Percentiles rank a stretch among this genome's conserved stretches.
Evolutionary conservation across 2,113 vertebrate genomes (phyloP).

Genomic region (Elgaria multicarinata): DNA sequence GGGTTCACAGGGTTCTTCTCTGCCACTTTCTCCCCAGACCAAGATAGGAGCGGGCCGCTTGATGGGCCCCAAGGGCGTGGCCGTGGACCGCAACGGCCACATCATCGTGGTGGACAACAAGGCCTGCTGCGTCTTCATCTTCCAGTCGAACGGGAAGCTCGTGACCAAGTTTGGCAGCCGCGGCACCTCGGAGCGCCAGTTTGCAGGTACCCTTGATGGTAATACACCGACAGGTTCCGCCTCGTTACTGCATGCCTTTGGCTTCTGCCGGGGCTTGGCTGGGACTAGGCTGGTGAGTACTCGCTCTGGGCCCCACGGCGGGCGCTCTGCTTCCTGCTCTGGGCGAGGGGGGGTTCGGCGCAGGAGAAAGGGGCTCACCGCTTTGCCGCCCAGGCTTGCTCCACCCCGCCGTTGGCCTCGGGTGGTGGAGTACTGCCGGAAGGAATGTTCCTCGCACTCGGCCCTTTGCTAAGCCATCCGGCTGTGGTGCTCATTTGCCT

Average conservation of each 20-base stretch:
- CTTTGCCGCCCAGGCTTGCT: not conserved
- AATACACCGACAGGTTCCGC: conserved; percentile 6
- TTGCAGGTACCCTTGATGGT: conserved; percentile 82
- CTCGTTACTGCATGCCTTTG: conserved; percentile 27
- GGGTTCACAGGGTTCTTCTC: not conserved
- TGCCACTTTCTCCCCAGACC: conserved; percentile 72
- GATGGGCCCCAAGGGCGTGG: conserved; percentile 96
- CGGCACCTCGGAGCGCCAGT: conserved; percentile 91
- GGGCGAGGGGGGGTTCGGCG: too few relatives aligned
- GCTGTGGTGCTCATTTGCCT: not conserved
- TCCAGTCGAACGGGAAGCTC: conserved; percentile 95
- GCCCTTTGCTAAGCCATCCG: not conserved
- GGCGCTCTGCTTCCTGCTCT: not conserved
- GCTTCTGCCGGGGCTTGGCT: conserved; percentile 13
- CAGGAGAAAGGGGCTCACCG: too few relatives aligned
- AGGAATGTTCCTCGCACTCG: too few relatives aligned
- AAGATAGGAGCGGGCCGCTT: conserved; percentile 94
- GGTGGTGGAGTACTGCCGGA: too few relatives aligned
- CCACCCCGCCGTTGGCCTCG: not conserved
- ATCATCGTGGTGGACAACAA: conserved; percentile 98
- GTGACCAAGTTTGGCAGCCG: conserved; percentile 93
- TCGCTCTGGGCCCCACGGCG: too few relatives aligned
- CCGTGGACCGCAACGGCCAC: conserved; percentile 93
- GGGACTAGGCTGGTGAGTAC: not conserved
- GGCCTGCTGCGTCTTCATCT: conserved; percentile 97